phyloP scores from a whole-genome alignment of 2,888 invertebrate species.

The Aporophyla nigra region DNA sequence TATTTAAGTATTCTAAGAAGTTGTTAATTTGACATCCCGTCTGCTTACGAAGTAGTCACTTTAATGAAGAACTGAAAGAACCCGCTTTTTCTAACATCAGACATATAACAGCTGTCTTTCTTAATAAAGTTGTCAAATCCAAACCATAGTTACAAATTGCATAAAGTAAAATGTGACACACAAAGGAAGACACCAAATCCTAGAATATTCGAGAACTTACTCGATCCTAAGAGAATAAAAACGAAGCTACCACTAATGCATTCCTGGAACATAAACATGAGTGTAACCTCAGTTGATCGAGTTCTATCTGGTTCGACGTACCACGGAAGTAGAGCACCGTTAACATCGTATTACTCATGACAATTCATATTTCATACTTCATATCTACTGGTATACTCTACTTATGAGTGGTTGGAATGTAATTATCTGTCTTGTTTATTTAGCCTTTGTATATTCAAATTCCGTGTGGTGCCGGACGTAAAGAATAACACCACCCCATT shows the following conservation, averaged over 20 bases:
- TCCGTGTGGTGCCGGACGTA: no score
- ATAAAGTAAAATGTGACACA: not conserved
- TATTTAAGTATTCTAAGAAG: no score
- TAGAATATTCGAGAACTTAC: not conserved
- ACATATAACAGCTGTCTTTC: not conserved
- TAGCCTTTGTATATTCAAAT: constrained; percentile 4
- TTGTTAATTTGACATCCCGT: not conserved
- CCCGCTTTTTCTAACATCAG: not conserved
- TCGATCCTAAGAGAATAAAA: not conserved
- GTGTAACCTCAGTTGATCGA: constrained; percentile 32
- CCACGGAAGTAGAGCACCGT: constrained; percentile 28
- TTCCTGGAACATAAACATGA: constrained; percentile 20
- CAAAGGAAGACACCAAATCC: not conserved
- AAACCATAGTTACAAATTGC: not conserved
- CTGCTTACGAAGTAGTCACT: not conserved
- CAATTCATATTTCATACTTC: constrained; percentile 28
- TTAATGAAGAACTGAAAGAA: not conserved
- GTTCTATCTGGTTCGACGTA: constrained; percentile 33
- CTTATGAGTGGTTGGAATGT: not conserved
- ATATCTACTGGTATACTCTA: not conserved
- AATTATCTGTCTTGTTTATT: constrained; percentile 8
- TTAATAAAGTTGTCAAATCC: not conserved
- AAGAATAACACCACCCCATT: no score
- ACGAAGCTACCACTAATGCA: not conserved
- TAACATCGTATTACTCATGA: constrained; percentile 26